Conservation (phyloP, 2,888 invertebrate genomes). For the Nephrotoma flavescens region DNA sequence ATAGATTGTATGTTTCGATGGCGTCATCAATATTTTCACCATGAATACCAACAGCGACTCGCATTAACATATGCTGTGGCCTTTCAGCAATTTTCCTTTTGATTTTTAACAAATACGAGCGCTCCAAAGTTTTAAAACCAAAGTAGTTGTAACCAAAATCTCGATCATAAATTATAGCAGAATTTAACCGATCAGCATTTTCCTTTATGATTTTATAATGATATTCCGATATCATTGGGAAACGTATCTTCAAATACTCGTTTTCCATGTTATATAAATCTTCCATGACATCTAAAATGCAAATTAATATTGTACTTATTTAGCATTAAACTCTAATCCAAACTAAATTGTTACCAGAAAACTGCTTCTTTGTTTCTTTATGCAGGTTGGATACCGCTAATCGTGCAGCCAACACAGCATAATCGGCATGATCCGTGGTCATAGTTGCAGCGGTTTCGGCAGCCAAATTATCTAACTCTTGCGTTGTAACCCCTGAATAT, state of each 20-base stretch:
- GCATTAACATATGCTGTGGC: conserved; percentile 98
- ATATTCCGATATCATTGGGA: conserved; percentile 77
- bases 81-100: conserved; percentile 86
- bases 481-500: conserved; percentile 92
- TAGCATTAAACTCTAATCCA: neutral
- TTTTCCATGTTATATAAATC: conserved; percentile 68
- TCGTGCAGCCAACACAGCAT: conserved; percentile 75
- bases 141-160: conserved; percentile 97
- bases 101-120: conserved; percentile 86
- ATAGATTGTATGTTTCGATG: conserved; percentile 87
- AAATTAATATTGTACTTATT: neutral
- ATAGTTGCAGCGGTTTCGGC: conserved; percentile 98
- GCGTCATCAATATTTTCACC: conserved; percentile 82
- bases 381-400: conserved; percentile 95
- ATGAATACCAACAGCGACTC: conserved; percentile 93
- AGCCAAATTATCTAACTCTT: conserved; percentile 92
- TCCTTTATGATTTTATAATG: conserved; percentile 68
- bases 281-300: conserved; percentile 65
- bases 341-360: conserved; percentile 47
- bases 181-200: conserved; percentile 81
- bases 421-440: conserved; percentile 96
- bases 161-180: conserved; percentile 90
- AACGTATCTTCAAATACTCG: conserved; percentile 49
- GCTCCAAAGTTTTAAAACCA: conserved; percentile 96
- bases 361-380: conserved; percentile 92